Evolutionary conservation across 2,888 invertebrate genomes (phyloP), one percentile per base, ranked within the genome.

Genomic region (Perithous albicinctus): DNA sequence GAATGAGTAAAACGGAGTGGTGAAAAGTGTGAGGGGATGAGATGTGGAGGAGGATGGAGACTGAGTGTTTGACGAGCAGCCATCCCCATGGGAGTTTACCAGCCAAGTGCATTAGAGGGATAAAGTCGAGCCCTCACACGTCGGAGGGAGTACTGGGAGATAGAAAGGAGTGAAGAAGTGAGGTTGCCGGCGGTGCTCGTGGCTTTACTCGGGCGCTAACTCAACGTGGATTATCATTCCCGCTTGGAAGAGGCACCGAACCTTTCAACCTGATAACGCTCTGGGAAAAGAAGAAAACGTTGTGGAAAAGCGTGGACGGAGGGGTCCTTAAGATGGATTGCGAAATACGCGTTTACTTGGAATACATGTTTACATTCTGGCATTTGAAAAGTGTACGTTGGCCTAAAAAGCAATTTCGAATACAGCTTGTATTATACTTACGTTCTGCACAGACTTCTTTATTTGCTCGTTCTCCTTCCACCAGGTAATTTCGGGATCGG

Each of bases 401-500:
- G 35, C 12, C 35, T 10, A 2, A 35, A 61, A 35, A 35, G 10
- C 7, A 18, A 35, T 1, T 35, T 1, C 6, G 7, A 35, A 12
- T 61, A 10, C 20, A 2, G n/a, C 1, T 20, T 12, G 5, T n/a
- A 35, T 35, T 41, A 56, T 80, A 95, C 97, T 96, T 93, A 97
- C 97, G 93, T 96, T 97, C 93, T 97, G 96, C 76, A 96, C 96
- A 92, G 96, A 94, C 91, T 96, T 95, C 93, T 96, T 96, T 85
- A 97, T 95, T 93, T 96, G 96, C 88, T 96, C 94, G 91, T 96
- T 97, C 88, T 96, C 96, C 92, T 97, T 97, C 97, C 97, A 98
- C 98, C 98, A 98, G 63, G 97, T 96, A 90, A 98, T 96, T 78
- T 95, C 94, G 2, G 98, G 97, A 84, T 97, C 96, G 6, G 98